These are phyloP conservation scores for Drosophila quadrilineata DNA, from an alignment of 1,140 invertebrate genomes.

Conservation along the genomic window DNA sequence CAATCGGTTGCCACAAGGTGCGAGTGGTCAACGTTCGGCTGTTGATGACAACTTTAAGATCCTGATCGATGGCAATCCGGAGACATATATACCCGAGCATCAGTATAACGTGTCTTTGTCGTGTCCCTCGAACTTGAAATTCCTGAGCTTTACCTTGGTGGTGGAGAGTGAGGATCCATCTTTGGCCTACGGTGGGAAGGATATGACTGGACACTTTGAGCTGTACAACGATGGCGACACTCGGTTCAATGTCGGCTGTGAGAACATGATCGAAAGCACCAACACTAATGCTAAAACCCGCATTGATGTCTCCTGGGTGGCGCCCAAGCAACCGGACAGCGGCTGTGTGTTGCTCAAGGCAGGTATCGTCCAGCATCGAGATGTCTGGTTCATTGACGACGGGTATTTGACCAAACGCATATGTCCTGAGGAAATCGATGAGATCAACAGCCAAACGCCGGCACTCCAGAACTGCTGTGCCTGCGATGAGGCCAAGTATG, in stretches of 20 bases:
- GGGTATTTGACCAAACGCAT: slow-evolving; percentile 87
- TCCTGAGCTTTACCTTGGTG: slow-evolving; percentile 87
- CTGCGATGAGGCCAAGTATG: slow-evolving; percentile 96
- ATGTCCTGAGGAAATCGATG: slow-evolving; percentile 88
- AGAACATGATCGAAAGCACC: slow-evolving; percentile 88
- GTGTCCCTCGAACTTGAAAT: slow-evolving; percentile 82
- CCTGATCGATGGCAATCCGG: slow-evolving; percentile 85
- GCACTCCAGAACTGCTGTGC: slow-evolving; percentile 90
- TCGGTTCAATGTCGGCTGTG: slow-evolving; percentile 87
- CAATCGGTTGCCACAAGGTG: slow-evolving; percentile 61
- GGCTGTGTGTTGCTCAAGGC: slow-evolving; percentile 91
- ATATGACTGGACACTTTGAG: slow-evolving; percentile 83
- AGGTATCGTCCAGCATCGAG: slow-evolving; percentile 90
- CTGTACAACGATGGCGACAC: slow-evolving; percentile 85
- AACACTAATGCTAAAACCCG: slow-evolving; percentile 87
- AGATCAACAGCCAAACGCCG: slow-evolving; percentile 86
- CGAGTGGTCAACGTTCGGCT: slow-evolving; percentile 62
- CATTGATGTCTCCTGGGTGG: slow-evolving; percentile 88
- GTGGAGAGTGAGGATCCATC: slow-evolving; percentile 82
- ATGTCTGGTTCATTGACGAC: slow-evolving; percentile 94
- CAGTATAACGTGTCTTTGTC: slow-evolving; percentile 83
- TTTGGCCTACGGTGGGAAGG: slow-evolving; percentile 55
- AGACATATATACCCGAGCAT: slow-evolving; percentile 86
- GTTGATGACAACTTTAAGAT: slow-evolving; percentile 84
- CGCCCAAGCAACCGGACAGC: slow-evolving; percentile 86